These are phyloP conservation scores for Spatula clypeata DNA, from an alignment of 2,797 vertebrate species.

Conservation along the genomic window DNA sequence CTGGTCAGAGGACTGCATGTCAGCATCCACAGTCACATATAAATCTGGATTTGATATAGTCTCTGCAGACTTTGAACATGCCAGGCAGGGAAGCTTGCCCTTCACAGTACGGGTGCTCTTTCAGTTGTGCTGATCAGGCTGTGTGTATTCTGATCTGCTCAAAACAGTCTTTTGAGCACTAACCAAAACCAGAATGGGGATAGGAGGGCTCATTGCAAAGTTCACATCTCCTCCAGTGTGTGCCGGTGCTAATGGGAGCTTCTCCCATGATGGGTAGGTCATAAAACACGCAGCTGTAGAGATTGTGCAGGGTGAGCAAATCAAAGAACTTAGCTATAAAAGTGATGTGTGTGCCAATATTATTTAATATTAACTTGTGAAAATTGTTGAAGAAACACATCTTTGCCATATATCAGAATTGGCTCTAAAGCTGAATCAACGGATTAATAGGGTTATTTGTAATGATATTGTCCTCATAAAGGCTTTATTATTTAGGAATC, in stretches of 20 bases:
- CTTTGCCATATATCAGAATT: conserved; percentile 39
- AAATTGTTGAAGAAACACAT: conserved; percentile 53
- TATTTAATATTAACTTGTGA: conserved; percentile 64
- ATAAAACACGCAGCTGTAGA: conserved; percentile 48
- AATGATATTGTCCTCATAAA: conserved; percentile 55
- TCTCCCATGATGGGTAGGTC: conserved; percentile 46
- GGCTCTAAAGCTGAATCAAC: conserved; percentile 25
- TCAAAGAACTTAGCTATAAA: conserved; percentile 70
- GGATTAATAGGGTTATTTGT: conserved; percentile 58
- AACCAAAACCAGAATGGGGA: conserved; percentile 29
- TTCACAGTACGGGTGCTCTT: conserved; percentile 51
- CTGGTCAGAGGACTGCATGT: background rate
- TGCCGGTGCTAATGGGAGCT: conserved; percentile 18
- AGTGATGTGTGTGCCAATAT: conserved; percentile 64
- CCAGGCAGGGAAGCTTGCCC: conserved; percentile 57
- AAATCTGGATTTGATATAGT: conserved; percentile 23
- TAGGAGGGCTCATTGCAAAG: conserved; percentile 41
- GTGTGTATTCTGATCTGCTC: conserved; percentile 33
- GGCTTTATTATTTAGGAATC: conserved; percentile 69
- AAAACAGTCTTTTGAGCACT: conserved; percentile 37
- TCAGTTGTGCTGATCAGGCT: background rate
- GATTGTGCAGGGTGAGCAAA: conserved; percentile 41
- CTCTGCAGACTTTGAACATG: background rate
- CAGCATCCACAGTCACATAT: background rate
- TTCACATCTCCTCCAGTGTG: conserved; percentile 11